These are phyloP conservation scores for Lepus townsendii DNA, from an alignment of 2,797 vertebrate species.

Conservation along the genomic window DNA sequence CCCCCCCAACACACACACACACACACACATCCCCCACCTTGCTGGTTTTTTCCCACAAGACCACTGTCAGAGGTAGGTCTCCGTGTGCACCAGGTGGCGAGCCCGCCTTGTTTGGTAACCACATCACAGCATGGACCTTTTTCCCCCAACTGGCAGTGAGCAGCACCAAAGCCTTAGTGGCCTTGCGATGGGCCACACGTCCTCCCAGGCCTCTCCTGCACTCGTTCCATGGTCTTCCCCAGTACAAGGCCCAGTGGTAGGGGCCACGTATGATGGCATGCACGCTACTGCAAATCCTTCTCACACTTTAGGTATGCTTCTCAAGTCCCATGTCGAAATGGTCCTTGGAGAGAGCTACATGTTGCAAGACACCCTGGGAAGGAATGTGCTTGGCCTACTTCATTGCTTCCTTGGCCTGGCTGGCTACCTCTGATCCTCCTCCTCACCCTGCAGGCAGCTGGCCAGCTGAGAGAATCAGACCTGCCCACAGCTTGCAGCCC, in stretches of 20 bases:
- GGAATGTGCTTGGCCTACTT: background rate
- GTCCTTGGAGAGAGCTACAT: fast-evolving
- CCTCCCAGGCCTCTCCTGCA: background rate
- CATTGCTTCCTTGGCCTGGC: background rate
- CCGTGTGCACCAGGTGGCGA: no score
- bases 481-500: background rate
- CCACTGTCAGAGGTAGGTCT: no score
- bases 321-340: background rate
- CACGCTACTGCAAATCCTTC: background rate
- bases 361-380: background rate
- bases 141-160: background rate
- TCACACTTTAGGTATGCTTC: background rate
- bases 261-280: fast-evolving
- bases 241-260: no score
- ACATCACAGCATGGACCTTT: background rate
- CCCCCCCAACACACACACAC: no score
- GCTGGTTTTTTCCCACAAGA: no score
- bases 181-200: fast-evolving
- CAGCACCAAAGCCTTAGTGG: no score
- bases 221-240: background rate
- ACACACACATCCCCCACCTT: no score
- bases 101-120: no score
- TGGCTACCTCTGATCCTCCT: background rate
- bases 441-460: background rate
- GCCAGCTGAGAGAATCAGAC: background rate